Base-by-base conservation (phyloP, 2,113 vertebrate genomes). In the Pica pica region DNA sequence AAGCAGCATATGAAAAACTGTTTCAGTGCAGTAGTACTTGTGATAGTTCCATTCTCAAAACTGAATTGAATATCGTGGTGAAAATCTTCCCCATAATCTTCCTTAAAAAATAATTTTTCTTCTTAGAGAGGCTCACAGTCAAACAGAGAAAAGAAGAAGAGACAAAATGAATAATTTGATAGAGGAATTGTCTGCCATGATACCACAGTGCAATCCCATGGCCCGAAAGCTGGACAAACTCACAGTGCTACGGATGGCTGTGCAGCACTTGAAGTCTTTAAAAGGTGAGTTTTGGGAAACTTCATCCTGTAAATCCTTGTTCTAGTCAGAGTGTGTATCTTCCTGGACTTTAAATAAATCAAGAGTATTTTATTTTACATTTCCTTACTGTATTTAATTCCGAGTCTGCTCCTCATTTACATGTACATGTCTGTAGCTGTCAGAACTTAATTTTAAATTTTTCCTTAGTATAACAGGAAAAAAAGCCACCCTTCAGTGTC, bases 161-260 rank as follows among this genome's bases (percentile, higher is more conserved):
- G 99, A 99, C 92, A 99, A 99, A 97, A 99, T 99, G 99, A 99
- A 99, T 96, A 98, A 97, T 74, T 91, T 99, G 74, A 99, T 99
- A 64, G 99, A 99, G 87, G 98, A 99, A 84, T 97, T 99, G 37
- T 99, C 99, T 21, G 98, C 98, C 44, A 99, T 99, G 99, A 98
- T 99, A 93, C 99, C 99, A 19, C 98, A 98, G 41, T 99, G 98
- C 97, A 98, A 98, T 93, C 98, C 99, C 37, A 91, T 98, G 98
- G 98, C 98, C 46, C 98, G 98, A 18, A 99, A 99, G 73, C 97
- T 99, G 73, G 99, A 99, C 97, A 99, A 99, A 79, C 98, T 99
- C 39, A 99, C 99, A 7, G 99, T 99, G 61, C 97, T 99, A 78
- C 97, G 99, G 79, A 98, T 99, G 99, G 98, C 99, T 18, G 99